A percentile compares a stretch with the other conserved stretches of the same genome.
Conservation (phyloP, 2,888 invertebrate species). For the Dryocosmus kuriphilus region DNA sequence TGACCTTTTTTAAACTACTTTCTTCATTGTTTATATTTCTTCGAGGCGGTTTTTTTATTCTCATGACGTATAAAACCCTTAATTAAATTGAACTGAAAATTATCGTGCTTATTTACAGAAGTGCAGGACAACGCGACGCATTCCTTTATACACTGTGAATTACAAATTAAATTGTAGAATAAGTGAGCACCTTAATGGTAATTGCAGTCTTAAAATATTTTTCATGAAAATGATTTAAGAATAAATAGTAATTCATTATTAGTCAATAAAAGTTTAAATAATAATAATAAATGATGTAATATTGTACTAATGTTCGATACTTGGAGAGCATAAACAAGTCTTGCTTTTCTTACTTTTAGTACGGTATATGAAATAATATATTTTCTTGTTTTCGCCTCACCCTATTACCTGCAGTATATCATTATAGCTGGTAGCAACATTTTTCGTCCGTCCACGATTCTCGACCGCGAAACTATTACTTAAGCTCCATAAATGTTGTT, state of each 20-base stretch:
- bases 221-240: too few relatives aligned
- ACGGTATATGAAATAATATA: neutral
- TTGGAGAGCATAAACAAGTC: neutral
- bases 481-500: slow-evolving; percentile 23
- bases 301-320: slow-evolving; percentile 11
- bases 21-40: neutral
- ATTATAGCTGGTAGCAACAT: too few relatives aligned
- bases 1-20: neutral
- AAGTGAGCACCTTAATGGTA: neutral
- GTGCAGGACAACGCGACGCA: neutral
- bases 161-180: neutral
- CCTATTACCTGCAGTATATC: too few relatives aligned
- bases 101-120: neutral
- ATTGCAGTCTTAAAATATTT: too few relatives aligned
- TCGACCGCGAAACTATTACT: slow-evolving; percentile 16
- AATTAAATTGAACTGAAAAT: neutral
- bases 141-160: neutral
- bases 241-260: too few relatives aligned
- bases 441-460: neutral
- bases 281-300: too few relatives aligned
- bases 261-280: neutral
- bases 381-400: neutral
- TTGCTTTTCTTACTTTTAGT: slow-evolving; percentile 5
- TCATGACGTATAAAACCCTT: neutral
- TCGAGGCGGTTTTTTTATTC: neutral